These are phyloP conservation scores for Dione vanillae DNA, from an alignment of 2,888 invertebrate genomes.

Conservation along the genomic window DNA sequence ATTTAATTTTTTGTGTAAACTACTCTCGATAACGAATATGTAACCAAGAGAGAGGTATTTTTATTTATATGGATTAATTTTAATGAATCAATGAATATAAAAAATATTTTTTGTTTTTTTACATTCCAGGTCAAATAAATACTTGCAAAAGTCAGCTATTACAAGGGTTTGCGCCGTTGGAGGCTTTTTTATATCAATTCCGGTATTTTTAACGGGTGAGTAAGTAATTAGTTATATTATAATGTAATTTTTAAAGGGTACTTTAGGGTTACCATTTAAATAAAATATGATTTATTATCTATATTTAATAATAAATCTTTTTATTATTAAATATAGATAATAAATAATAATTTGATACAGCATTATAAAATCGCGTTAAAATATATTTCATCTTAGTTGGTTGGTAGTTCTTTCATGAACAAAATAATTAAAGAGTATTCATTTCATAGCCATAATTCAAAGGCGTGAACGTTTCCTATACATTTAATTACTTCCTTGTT, in stretches of 20 bases:
- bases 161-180: conserved; percentile 96
- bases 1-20: background rate
- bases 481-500: background rate
- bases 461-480: background rate
- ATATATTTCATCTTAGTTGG: too few species aligned
- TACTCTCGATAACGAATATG: background rate
- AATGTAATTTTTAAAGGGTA: background rate
- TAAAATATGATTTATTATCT: too few species aligned
- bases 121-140: conserved; percentile 91
- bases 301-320: too few species aligned
- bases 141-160: conserved; percentile 95
- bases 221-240: conserved; percentile 1
- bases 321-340: too few species aligned
- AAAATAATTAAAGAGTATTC: too few species aligned
- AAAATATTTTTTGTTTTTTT: conserved; percentile 8
- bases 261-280: too few species aligned
- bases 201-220: conserved; percentile 95
- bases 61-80: background rate
- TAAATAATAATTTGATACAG: too few species aligned
- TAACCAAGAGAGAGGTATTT: background rate
- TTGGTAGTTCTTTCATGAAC: too few species aligned
- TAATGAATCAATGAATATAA: background rate
- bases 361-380: too few species aligned
- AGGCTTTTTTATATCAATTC: conserved; percentile 97
- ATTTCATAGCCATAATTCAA: background rate